phyloP scores from a whole-genome alignment of 2,797 vertebrate species.

The Australoheros facetus region DNA sequence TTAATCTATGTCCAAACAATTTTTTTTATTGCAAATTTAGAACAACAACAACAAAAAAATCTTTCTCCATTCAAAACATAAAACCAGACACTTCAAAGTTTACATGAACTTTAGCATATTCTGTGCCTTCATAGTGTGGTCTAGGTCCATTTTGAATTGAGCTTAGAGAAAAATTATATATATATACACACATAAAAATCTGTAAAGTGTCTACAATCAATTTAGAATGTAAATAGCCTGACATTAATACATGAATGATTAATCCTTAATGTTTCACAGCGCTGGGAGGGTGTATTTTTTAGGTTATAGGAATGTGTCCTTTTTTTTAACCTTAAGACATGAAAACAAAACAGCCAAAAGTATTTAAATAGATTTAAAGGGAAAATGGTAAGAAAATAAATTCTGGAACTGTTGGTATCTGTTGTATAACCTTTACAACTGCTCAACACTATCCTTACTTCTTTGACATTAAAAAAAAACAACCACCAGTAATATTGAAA shows the following conservation, averaged over 20 bases:
- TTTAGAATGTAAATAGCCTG: too few species aligned
- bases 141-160: too few species aligned
- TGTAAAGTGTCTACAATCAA: too few species aligned
- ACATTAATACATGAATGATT: background rate
- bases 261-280: background rate
- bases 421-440: background rate
- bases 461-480: background rate
- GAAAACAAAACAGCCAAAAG: background rate
- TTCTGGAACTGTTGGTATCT: background rate
- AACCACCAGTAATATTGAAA: too few species aligned
- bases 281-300: background rate
- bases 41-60: too few species aligned
- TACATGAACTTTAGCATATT: too few species aligned
- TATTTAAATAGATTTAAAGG: background rate
- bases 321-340: background rate
- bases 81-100: background rate
- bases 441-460: background rate
- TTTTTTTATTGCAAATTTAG: too few species aligned
- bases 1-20: too few species aligned
- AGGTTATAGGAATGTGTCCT: background rate
- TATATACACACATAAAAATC: too few species aligned
- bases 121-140: too few species aligned
- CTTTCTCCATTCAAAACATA: background rate
- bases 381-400: background rate
- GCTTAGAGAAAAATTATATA: too few species aligned